A percentile compares a stretch with the other conserved stretches of the same genome.
Evolutionary conservation across 2,797 vertebrate species (phyloP).

Genomic region (Halcyon leucocephala): DNA sequence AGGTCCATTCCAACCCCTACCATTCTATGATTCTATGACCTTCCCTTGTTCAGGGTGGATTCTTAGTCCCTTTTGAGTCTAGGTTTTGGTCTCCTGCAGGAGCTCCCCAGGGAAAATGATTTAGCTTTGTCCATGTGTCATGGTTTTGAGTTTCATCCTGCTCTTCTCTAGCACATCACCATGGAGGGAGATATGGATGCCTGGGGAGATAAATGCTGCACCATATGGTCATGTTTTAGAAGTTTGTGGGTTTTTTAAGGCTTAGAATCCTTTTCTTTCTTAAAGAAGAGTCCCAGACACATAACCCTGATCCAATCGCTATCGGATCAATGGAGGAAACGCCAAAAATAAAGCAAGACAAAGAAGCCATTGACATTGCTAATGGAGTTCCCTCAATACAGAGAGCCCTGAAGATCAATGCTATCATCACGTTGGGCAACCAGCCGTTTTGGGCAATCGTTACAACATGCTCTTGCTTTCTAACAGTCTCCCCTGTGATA

Average conservation of each 20-base stretch:
- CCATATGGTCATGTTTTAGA: rapidly evolving
- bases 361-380: background rate
- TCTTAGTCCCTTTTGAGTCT: background rate
- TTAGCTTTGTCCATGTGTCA: rapidly evolving
- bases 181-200: too few species aligned
- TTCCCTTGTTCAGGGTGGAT: background rate
- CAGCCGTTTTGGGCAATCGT: background rate
- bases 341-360: background rate
- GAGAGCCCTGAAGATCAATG: background rate
- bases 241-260: background rate
- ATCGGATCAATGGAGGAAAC: background rate
- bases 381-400: background rate
- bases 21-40: too few species aligned
- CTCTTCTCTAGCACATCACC: background rate
- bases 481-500: background rate
- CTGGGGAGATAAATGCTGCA: background rate
- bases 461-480: background rate
- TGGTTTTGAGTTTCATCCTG: background rate
- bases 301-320: rapidly evolving
- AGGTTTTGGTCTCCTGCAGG: background rate
- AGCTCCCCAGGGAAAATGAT: background rate
- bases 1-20: too few species aligned
- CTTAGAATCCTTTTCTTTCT: background rate
- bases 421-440: background rate
- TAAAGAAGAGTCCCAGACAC: background rate